Conservation (phyloP, 2,113 vertebrate species). For the Herpailurus yagouaroundi region DNA sequence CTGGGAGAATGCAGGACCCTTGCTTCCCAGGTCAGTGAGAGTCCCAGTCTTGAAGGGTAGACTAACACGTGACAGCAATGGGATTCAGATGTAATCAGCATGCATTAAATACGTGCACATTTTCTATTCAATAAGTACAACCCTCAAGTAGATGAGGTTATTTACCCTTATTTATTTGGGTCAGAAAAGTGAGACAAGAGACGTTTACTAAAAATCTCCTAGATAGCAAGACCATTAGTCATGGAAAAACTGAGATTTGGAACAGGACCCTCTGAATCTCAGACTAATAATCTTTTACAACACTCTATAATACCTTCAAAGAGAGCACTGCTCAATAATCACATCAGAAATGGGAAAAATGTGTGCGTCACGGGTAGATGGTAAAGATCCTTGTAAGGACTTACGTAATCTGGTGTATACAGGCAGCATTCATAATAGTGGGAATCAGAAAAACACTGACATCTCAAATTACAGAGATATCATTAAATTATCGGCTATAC, state of each 20-base stretch:
- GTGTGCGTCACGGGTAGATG: not conserved
- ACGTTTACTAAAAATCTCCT: not conserved
- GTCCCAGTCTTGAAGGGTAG: not conserved
- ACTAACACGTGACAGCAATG: not conserved
- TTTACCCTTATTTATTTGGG: not conserved
- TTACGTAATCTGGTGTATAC: not conserved
- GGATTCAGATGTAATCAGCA: not conserved
- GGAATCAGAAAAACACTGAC: not conserved
- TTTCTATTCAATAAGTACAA: not conserved
- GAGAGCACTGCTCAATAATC: not conserved
- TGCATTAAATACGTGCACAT: not conserved
- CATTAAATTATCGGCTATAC: not conserved
- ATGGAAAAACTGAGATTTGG: not conserved
- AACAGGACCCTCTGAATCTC: not conserved
- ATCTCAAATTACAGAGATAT: not conserved
- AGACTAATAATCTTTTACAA: not conserved
- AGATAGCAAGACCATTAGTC: not conserved
- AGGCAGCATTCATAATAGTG: not conserved
- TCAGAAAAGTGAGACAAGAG: not conserved
- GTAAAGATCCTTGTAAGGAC: not conserved
- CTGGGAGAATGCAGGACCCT: not conserved
- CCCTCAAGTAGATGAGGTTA: not conserved
- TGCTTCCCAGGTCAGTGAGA: not conserved
- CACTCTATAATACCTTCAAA: not conserved
- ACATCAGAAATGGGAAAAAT: not conserved